Evolutionary conservation across 2,113 vertebrate genomes (phyloP).

Genomic region (Macaca mulatta): DNA sequence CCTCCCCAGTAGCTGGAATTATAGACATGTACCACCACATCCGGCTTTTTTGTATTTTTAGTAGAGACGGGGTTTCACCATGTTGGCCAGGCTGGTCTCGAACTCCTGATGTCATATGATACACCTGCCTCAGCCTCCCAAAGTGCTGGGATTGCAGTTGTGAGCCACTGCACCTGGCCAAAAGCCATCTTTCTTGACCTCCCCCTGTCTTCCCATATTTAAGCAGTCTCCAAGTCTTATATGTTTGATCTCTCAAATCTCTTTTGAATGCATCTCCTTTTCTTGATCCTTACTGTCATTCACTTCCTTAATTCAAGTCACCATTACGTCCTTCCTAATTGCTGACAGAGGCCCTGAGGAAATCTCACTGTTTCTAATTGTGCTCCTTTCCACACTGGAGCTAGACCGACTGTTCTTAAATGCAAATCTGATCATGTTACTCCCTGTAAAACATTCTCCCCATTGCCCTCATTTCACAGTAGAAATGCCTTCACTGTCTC

Average conservation of each 20-base stretch:
- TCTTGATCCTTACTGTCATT: background rate
- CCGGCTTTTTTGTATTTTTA: too few relatives aligned
- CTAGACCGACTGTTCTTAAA: background rate
- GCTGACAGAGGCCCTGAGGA: background rate
- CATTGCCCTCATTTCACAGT: background rate
- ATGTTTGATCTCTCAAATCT: background rate
- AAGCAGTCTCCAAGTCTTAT: background rate
- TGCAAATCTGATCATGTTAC: background rate
- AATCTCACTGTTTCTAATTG: background rate
- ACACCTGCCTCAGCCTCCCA: too few relatives aligned
- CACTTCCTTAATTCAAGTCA: background rate
- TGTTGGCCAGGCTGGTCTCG: too few relatives aligned
- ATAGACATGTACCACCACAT: too few relatives aligned
- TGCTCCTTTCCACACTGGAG: background rate
- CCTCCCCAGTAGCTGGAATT: too few relatives aligned
- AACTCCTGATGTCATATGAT: too few relatives aligned
- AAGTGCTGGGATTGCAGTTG: too few relatives aligned
- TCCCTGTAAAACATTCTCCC: background rate
- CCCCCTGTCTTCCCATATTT: background rate
- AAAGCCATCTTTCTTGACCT: background rate
- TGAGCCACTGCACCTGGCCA: too few relatives aligned
- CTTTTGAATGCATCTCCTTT: background rate
- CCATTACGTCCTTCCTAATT: background rate
- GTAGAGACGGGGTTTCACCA: too few relatives aligned
- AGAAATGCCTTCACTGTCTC: background rate